These are phyloP conservation scores for Micoletzkya japonica DNA, from an alignment of 2,888 invertebrate genomes.

Conservation along the genomic window DNA sequence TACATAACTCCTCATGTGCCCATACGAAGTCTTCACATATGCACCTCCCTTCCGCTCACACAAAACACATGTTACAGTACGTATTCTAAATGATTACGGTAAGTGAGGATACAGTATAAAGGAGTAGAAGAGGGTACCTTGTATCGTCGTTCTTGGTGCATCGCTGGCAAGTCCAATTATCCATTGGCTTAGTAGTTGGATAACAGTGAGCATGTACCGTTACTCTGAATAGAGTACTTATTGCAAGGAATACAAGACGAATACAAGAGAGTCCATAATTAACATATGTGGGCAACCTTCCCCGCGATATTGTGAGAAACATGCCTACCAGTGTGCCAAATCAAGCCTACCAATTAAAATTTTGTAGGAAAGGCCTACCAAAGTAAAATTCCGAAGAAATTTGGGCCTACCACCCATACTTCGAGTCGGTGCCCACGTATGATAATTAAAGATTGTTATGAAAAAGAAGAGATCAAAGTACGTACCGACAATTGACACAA, in stretches of 20 bases:
- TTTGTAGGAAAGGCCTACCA: too few species aligned
- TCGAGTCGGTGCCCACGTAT: too few species aligned
- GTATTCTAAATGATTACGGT: constrained; percentile 31
- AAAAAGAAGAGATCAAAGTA: not conserved
- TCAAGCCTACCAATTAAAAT: too few species aligned
- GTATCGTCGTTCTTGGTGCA: constrained; percentile 38
- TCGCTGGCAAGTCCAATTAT: constrained; percentile 40
- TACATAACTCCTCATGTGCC: constrained; percentile 41
- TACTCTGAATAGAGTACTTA: too few species aligned
- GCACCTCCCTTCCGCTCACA: constrained; percentile 58
- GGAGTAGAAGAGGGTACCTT: not conserved
- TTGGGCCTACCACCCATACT: too few species aligned
- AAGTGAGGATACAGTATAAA: not conserved
- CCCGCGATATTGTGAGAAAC: not conserved
- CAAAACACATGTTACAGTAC: constrained; percentile 42
- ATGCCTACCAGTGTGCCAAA: too few species aligned
- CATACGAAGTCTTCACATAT: constrained; percentile 36
- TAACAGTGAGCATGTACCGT: constrained; percentile 1
- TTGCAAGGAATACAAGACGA: not conserved
- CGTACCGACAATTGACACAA: constrained; percentile 7
- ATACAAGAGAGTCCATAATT: too few species aligned
- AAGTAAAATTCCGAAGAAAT: too few species aligned
- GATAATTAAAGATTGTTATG: too few species aligned
- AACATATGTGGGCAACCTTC: too few species aligned
- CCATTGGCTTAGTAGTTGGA: not conserved